Percentiles rank a stretch among this genome's conserved stretches.
phyloP scores from a whole-genome alignment of 2,797 vertebrate species.

The Monodelphis domestica region DNA sequence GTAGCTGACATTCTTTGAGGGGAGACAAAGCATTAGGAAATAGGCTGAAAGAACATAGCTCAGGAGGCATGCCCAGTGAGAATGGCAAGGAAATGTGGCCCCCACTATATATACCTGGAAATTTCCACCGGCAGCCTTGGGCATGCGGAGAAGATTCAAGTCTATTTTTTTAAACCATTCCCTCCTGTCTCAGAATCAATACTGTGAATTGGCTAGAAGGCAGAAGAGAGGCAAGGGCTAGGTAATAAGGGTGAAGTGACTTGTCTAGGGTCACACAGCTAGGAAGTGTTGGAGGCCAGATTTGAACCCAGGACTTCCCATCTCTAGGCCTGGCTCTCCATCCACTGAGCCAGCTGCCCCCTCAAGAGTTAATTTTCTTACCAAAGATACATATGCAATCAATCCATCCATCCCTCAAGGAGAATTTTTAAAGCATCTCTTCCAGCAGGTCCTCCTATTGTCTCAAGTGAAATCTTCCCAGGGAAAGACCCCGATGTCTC shows the following conservation, averaged over 20 bases:
- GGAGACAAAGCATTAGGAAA: neutral
- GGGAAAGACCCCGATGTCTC: neutral
- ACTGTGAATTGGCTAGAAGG: no score
- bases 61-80: neutral
- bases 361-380: no score
- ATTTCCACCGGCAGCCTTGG: neutral
- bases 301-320: no score
- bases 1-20: neutral
- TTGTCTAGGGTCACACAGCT: no score
- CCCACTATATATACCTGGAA: slow-evolving; percentile 50
- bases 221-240: no score
- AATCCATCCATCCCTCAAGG: neutral
- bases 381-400: neutral
- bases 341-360: no score
- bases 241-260: no score
- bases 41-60: neutral
- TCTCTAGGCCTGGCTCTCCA: no score
- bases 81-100: neutral
- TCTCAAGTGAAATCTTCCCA: neutral
- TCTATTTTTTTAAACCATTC: no score
- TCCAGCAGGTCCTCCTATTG: neutral
- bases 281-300: no score
- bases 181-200: no score
- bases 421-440: neutral
- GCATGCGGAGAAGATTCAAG: neutral